Percentiles rank a stretch among this genome's conserved stretches.
Evolutionary conservation across 2,797 vertebrate species (phyloP).

Genomic region (Gymnoscopelus braueri): DNA sequence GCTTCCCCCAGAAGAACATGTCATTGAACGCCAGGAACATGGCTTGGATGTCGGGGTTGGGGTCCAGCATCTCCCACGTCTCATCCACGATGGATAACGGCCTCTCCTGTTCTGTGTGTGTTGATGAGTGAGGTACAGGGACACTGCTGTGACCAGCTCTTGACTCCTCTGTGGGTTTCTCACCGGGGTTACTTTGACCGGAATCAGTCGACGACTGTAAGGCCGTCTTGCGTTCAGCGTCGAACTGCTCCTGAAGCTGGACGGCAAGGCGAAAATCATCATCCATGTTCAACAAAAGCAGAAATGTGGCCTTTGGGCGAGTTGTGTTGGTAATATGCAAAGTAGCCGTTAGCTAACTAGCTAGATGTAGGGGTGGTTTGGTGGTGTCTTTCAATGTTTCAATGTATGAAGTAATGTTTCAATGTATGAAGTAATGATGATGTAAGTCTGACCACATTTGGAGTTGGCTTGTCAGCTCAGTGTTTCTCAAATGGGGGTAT

Average conservation of each 20-base stretch:
- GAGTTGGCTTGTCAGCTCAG: too few species aligned
- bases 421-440: too few species aligned
- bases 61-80: slow-evolving; percentile 95
- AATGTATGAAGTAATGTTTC: too few species aligned
- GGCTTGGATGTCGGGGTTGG: slow-evolving; percentile 88
- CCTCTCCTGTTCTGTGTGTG: slow-evolving; percentile 35
- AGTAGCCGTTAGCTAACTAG: too few species aligned
- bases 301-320: neutral
- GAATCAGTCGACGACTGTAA: slow-evolving; percentile 5
- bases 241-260: slow-evolving; percentile 85
- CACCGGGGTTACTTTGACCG: too few species aligned
- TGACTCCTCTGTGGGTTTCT: slow-evolving; percentile 40
- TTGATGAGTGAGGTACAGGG: neutral
- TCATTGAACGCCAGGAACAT: slow-evolving; percentile 93
- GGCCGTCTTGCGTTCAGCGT: slow-evolving; percentile 75
- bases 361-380: too few species aligned
- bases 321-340: too few species aligned
- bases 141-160: slow-evolving; percentile 13
- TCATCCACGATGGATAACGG: slow-evolving; percentile 90
- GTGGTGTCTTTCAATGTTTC: too few species aligned
- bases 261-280: slow-evolving; percentile 82
- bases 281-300: slow-evolving; percentile 71
- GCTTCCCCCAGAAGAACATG: slow-evolving; percentile 91
- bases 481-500: too few species aligned
- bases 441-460: too few species aligned